These are phyloP conservation scores for Diloba caeruleocephala DNA, from an alignment of 2,888 invertebrate genomes.

Conservation along the genomic window DNA sequence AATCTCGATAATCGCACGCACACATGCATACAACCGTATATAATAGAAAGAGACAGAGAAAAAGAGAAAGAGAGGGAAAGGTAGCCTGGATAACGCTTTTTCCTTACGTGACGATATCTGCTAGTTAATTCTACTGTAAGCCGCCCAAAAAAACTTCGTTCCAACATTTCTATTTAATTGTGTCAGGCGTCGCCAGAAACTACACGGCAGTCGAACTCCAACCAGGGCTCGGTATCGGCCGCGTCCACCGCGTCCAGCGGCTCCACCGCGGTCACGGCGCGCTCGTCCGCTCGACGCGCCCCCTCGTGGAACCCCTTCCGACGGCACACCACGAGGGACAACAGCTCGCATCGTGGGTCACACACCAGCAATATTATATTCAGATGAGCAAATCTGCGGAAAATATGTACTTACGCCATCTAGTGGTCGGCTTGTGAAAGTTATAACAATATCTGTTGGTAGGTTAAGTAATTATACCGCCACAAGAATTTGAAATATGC, in stretches of 20 bases:
- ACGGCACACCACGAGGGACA: constrained; percentile 88
- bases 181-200: constrained; percentile 70
- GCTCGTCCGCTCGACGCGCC: constrained; percentile 82
- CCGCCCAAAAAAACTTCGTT: too few species aligned
- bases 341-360: constrained; percentile 82
- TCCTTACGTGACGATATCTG: too few species aligned
- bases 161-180: too few species aligned
- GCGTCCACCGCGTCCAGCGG: constrained; percentile 83
- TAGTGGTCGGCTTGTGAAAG: not conserved
- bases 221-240: constrained; percentile 84
- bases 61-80: too few species aligned
- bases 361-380: constrained; percentile 89
- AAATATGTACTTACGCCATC: constrained; percentile 29
- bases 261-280: constrained; percentile 73
- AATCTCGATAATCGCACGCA: too few species aligned
- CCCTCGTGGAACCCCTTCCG: constrained; percentile 93
- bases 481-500: not conserved
- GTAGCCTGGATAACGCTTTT: too few species aligned
- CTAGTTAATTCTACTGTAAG: too few species aligned
- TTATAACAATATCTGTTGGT: constrained; percentile 11
- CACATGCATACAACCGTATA: too few species aligned
- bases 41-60: too few species aligned
- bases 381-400: constrained; percentile 72
- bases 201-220: constrained; percentile 74
- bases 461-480: not conserved